These are phyloP conservation scores for Sternotherus odoratus DNA, from an alignment of 2,797 vertebrate genomes.

Conservation along the genomic window DNA sequence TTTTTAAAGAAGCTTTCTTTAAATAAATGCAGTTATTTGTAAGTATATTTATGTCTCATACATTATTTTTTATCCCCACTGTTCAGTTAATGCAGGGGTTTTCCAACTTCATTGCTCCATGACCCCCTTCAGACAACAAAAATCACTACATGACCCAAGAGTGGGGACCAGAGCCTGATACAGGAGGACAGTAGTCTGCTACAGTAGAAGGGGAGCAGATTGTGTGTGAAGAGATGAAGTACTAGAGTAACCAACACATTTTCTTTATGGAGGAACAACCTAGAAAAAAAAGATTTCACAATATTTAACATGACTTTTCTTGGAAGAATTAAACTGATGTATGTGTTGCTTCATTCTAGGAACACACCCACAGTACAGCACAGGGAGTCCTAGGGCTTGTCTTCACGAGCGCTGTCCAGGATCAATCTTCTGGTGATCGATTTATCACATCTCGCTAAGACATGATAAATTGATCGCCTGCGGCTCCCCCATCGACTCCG, in stretches of 20 bases:
- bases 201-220: neutral
- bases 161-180: accelerated
- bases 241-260: accelerated
- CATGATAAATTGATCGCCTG: too few relatives aligned
- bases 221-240: neutral
- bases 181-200: neutral
- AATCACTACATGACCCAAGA: too few relatives aligned
- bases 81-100: neutral
- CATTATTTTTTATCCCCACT: neutral
- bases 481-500: too few relatives aligned
- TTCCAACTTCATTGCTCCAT: too few relatives aligned
- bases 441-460: too few relatives aligned
- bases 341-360: neutral
- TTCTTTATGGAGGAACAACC: neutral
- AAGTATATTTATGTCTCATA: neutral
- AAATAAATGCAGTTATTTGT: neutral
- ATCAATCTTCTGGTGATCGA: too few relatives aligned
- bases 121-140: too few relatives aligned
- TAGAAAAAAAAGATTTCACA: neutral
- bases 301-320: neutral
- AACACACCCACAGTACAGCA: neutral
- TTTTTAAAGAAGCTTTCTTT: neutral
- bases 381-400: neutral
- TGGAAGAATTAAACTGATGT: neutral
- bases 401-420: too few relatives aligned